Evolutionary conservation across 2,113 vertebrate genomes (phyloP).

Genomic region (Peromyscus polionotus): DNA sequence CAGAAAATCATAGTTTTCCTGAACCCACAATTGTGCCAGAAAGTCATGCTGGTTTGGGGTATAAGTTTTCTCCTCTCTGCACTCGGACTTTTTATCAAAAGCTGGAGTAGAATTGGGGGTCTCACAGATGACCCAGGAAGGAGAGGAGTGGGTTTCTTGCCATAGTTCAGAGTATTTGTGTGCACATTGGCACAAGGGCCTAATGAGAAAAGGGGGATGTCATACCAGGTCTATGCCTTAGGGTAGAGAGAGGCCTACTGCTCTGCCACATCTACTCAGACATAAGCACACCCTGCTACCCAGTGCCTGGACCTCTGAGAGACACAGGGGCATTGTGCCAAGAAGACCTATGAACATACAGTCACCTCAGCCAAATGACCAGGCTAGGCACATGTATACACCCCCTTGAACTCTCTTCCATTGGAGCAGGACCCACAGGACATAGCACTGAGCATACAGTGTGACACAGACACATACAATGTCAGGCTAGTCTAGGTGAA

Average conservation of each 20-base stretch:
- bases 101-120: neutral
- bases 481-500: neutral
- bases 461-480: neutral
- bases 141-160: neutral
- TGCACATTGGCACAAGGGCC: neutral
- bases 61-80: neutral
- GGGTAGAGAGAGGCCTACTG: conserved; percentile 24
- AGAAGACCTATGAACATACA: neutral
- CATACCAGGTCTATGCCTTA: neutral
- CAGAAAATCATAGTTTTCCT: neutral
- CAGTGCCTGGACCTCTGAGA: conserved; percentile 30
- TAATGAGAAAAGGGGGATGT: neutral
- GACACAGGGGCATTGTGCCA: neutral
- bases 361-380: neutral
- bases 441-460: conserved; percentile 1
- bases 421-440: conserved; percentile 55
- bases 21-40: neutral
- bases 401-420: conserved; percentile 47
- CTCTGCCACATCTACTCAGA: conserved; percentile 18
- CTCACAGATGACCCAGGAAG: neutral
- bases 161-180: neutral
- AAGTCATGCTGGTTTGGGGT: neutral
- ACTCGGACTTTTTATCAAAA: conserved; percentile 14
- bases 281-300: conserved; percentile 11
- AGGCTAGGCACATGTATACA: conserved; percentile 1